These are phyloP conservation scores for Argyrosomus regius DNA, from an alignment of 2,797 vertebrate genomes.

Conservation along the genomic window DNA sequence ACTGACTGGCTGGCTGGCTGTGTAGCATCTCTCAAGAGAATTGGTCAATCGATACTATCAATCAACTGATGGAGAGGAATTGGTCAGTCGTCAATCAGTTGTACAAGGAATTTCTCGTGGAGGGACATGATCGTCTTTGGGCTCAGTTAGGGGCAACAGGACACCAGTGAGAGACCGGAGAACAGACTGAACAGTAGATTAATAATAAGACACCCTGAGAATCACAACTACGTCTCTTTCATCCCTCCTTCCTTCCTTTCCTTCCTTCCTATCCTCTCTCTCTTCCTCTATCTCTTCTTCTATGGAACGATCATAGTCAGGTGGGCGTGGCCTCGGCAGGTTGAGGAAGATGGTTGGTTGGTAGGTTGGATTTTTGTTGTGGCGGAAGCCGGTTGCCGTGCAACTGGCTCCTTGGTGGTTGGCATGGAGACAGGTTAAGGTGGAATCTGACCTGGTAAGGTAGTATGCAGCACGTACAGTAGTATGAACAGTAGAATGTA, in stretches of 20 bases:
- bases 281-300: slow-evolving; percentile 70
- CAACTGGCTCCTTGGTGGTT: slow-evolving; percentile 84
- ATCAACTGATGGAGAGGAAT: slow-evolving; percentile 79
- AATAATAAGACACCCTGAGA: slow-evolving; percentile 87
- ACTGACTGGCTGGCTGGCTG: slow-evolving; percentile 64
- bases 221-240: slow-evolving; percentile 80
- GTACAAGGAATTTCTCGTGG: slow-evolving; percentile 67
- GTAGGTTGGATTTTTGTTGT: slow-evolving; percentile 78
- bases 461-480: slow-evolving; percentile 81
- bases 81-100: slow-evolving; percentile 78
- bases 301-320: slow-evolving; percentile 76
- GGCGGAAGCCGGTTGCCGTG: slow-evolving; percentile 82
- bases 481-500: slow-evolving; percentile 80
- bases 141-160: slow-evolving; percentile 82
- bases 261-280: slow-evolving; percentile 66
- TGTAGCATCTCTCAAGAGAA: slow-evolving; percentile 79
- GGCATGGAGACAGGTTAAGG: slow-evolving; percentile 89
- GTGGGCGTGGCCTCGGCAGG: slow-evolving; percentile 79
- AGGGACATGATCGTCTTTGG: slow-evolving; percentile 84
- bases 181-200: slow-evolving; percentile 83
- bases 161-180: slow-evolving; percentile 81
- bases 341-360: slow-evolving; percentile 83
- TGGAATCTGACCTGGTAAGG: slow-evolving; percentile 83
- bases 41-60: slow-evolving; percentile 81
- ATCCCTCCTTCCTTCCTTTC: slow-evolving; percentile 62